Evolutionary conservation across 2,797 vertebrate species (phyloP).

Genomic region (Anguilla marmorata): DNA sequence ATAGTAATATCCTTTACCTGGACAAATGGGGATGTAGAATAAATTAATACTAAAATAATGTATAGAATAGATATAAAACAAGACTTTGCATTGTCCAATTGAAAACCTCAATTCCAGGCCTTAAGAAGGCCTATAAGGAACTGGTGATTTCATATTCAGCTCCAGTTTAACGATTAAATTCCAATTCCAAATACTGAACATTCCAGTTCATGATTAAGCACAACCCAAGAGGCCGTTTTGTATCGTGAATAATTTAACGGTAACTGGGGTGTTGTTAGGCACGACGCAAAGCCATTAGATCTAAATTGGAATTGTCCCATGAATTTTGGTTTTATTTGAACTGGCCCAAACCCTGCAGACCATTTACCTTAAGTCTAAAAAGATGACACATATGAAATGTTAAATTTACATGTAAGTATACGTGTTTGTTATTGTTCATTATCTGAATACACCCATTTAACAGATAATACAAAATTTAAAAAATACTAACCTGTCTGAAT

Average conservation of each 20-base stretch:
- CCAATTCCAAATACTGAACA: not conserved
- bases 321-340: too few species aligned
- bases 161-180: not conserved
- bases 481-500: too few species aligned
- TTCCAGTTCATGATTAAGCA: not conserved
- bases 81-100: not conserved
- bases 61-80: not conserved
- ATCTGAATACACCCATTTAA: not conserved
- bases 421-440: not conserved
- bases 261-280: too few species aligned
- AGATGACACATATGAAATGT: too few species aligned
- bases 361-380: too few species aligned
- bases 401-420: not conserved
- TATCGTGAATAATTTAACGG: too few species aligned
- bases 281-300: too few species aligned
- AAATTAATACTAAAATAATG: not conserved
- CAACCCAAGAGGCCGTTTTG: too few species aligned
- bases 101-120: not conserved
- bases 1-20: not conserved
- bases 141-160: not conserved
- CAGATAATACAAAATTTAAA: not conserved
- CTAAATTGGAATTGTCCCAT: too few species aligned
- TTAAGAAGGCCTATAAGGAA: not conserved
- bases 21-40: not conserved
- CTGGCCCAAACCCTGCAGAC: too few species aligned